These are phyloP conservation scores for Aporrectodea caliginosa DNA, from an alignment of 1,140 invertebrate species.

Conservation along the genomic window DNA sequence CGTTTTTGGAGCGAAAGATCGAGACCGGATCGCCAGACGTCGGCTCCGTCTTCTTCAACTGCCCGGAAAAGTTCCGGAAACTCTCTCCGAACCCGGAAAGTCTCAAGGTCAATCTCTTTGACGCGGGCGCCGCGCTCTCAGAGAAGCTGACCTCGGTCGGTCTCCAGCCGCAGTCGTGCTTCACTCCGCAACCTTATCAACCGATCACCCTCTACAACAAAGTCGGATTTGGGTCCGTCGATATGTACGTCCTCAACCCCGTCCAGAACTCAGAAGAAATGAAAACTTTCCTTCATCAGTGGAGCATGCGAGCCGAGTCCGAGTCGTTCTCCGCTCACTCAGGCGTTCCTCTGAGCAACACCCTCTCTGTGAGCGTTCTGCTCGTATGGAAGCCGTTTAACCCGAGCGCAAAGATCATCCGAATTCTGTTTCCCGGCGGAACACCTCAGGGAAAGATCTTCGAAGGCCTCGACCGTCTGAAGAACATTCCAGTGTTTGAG, in stretches of 20 bases:
- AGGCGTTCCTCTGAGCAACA: background rate
- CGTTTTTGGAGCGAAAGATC: background rate
- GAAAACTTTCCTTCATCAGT: conserved; percentile 83
- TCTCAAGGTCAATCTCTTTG: background rate
- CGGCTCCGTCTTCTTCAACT: background rate
- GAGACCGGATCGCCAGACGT: background rate
- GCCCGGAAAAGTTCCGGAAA: background rate
- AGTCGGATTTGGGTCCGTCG: conserved; percentile 88
- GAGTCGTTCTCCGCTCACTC: conserved; percentile 62
- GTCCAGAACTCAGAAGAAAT: conserved; percentile 80
- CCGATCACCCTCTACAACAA: conserved; percentile 95
- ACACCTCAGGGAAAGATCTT: background rate
- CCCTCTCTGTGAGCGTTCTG: background rate
- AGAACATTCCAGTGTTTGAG: background rate
- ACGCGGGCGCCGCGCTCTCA: background rate
- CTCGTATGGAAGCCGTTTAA: background rate
- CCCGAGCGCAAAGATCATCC: background rate
- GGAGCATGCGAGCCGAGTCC: conserved; percentile 62
- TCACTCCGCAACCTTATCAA: conserved; percentile 75
- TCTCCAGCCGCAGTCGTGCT: conserved; percentile 49
- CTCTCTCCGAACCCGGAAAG: background rate
- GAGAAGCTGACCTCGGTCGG: background rate
- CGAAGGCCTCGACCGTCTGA: background rate
- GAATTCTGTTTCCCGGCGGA: background rate
- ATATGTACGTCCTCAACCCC: conserved; percentile 94